Evolutionary conservation across 92 coral and sea anemone genomes (phyloP).

Genomic region (Zoanthus gigantus): DNA sequence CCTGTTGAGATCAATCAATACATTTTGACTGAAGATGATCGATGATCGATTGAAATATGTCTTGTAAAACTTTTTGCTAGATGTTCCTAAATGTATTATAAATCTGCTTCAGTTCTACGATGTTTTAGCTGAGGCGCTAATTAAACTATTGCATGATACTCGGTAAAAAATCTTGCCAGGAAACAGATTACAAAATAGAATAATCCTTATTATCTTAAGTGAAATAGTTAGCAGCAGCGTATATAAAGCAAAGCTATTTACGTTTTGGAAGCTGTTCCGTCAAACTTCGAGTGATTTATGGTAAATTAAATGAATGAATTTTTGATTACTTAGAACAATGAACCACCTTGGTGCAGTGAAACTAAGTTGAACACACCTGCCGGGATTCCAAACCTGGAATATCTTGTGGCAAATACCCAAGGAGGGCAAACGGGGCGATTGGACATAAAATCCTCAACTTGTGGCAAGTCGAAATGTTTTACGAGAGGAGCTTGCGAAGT

Average conservation of each 20-base stretch:
- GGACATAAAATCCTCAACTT: constrained; percentile 1
- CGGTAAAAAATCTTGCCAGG: neutral
- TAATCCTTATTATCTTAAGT: constrained; percentile 27
- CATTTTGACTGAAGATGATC: neutral
- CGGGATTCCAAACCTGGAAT: constrained; percentile 41
- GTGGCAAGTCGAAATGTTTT: constrained; percentile 7
- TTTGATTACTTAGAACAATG: neutral
- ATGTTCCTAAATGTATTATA: no score
- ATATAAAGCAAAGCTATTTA: neutral
- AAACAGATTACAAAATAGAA: neutral
- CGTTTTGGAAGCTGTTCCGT: neutral
- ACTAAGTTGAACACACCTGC: constrained; percentile 22
- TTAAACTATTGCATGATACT: neutral
- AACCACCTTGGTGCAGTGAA: neutral
- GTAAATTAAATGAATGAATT: neutral
- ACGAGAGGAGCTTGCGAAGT: neutral
- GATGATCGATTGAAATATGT: no score
- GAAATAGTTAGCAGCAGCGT: neutral
- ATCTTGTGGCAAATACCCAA: constrained; percentile 48
- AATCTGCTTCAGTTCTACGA: no score
- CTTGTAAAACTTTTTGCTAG: no score
- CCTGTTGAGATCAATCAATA: no score
- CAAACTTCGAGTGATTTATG: constrained; percentile 1
- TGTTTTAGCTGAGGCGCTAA: neutral
- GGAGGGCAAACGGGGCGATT: constrained; percentile 33